Evolutionary conservation across 2,797 vertebrate species (phyloP), one percentile per base, ranked within the genome.

Genomic region (Tragopan temminckii): DNA sequence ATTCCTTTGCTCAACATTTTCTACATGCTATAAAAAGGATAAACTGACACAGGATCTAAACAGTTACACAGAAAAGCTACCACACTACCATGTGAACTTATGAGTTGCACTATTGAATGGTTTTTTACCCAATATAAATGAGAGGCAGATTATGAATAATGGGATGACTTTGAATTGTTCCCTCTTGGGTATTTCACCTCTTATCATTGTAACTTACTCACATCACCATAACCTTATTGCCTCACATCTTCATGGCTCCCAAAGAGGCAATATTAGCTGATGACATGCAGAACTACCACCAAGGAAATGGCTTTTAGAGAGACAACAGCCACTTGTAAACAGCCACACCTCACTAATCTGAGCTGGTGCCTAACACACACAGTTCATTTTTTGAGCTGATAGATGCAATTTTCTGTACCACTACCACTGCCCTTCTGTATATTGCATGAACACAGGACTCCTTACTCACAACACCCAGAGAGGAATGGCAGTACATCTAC

Each of bases 61-160:
- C 3, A 71, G 62, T 55, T 78, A 88, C 48, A 78, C 25, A 87
- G 53, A 85, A 87, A 78, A 91, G 53, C 53, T 83, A 85, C 43
- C 33, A 48, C 38, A 57, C 48, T 87, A 75, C 42, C 64, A 83
- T 29, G 42, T 21, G 80, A 85, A 71, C 87, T 70, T 80, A 53
- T 0, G 14, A 75, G 45, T 15, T 59, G 21, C 35, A 83, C 29
- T 58, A 13, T 1, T 55, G n/a, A 94, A 85, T 36, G 24, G 14
- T 85, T 89, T 89, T 89, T 80, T 78, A 43, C 72, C 50, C 50
- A 53, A 85, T 85, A 79, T 72, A 93, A 94, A 58, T 13, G 11
- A 88, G 46, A 86, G 69, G 7, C 16, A 83, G 29, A 11, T 90
- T 55, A 62, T 35, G 81, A 43, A 77, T 61, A 90, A 83, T 2